These are phyloP conservation scores for Mobula birostris DNA, from an alignment of 2,113 vertebrate species.

Conservation along the genomic window DNA sequence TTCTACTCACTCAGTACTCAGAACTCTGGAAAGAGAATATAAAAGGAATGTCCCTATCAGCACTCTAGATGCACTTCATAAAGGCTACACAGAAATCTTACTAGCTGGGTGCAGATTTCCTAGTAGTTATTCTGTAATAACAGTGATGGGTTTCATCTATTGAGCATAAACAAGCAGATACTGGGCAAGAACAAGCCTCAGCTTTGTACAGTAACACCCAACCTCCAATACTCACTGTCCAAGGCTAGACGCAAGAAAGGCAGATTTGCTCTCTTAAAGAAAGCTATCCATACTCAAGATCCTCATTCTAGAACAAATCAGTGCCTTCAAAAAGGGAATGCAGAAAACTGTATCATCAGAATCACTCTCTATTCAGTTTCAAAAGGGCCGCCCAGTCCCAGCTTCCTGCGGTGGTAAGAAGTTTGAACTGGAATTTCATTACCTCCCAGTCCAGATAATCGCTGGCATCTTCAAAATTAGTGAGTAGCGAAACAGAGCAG, in stretches of 20 bases:
- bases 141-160: background rate
- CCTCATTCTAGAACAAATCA: background rate
- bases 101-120: background rate
- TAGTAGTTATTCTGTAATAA: background rate
- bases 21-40: background rate
- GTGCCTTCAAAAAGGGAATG: background rate
- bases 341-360: background rate
- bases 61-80: background rate
- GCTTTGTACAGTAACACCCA: background rate
- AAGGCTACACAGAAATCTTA: background rate
- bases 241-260: background rate
- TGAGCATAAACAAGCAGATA: background rate
- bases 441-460: slow-evolving; percentile 81
- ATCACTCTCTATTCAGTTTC: background rate
- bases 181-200: background rate
- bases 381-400: background rate
- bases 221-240: background rate
- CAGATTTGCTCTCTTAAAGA: background rate
- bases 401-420: background rate
- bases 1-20: no score
- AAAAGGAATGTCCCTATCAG: no score
- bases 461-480: slow-evolving; percentile 76
- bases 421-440: slow-evolving; percentile 43
- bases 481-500: slow-evolving; percentile 78
- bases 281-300: background rate